Evolutionary conservation across 2,797 vertebrate genomes (phyloP).

Genomic region (Sebastes wilsoni): DNA sequence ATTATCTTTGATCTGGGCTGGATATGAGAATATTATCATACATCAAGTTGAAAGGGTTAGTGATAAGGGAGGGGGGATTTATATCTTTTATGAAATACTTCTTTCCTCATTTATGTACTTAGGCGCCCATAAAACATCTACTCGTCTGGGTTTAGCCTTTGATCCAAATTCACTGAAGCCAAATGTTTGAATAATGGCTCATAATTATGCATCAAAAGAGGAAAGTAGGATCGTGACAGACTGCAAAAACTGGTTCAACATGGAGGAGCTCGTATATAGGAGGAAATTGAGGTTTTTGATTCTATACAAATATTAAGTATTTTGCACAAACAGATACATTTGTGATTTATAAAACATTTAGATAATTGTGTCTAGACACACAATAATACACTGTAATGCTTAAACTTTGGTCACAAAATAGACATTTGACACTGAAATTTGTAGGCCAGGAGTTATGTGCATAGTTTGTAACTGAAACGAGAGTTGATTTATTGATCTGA

Average conservation of each 20-base stretch:
- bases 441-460: neutral
- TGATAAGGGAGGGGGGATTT: conserved; percentile 13
- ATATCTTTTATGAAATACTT: conserved; percentile 3
- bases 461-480: neutral
- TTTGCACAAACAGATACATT: neutral
- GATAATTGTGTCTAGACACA: neutral
- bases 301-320: neutral
- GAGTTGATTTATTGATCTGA: neutral
- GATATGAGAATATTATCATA: conserved; percentile 28
- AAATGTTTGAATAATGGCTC: neutral
- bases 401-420: no score
- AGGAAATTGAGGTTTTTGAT: neutral
- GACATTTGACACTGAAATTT: neutral
- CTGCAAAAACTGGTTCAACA: neutral
- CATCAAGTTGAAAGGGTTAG: conserved; percentile 36
- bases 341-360: neutral
- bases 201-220: neutral
- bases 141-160: neutral
- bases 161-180: neutral
- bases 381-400: neutral
- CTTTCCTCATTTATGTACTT: neutral
- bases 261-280: neutral
- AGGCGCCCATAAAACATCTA: conserved; percentile 23
- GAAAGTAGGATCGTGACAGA: neutral
- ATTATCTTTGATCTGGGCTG: conserved; percentile 37